Conservation (phyloP, 2,797 vertebrate genomes). For the Falco peregrinus region DNA sequence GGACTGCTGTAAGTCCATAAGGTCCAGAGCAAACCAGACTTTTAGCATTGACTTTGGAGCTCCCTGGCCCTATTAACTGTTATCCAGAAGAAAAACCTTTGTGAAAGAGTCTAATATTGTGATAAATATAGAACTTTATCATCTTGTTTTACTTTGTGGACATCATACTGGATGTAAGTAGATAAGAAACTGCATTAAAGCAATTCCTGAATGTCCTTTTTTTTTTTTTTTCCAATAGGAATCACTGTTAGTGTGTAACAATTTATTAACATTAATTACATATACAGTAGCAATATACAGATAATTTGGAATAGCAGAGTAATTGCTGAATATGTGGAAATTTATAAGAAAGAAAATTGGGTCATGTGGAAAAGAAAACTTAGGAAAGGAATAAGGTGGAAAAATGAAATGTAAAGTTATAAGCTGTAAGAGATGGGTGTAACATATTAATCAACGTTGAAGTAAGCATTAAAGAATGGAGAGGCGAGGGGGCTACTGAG, state of each 20-base stretch:
- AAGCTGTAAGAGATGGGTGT: background rate
- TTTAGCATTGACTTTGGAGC: background rate
- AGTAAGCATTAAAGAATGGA: background rate
- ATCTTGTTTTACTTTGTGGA: background rate
- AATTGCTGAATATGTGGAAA: background rate
- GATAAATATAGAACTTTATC: background rate
- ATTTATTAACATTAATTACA: background rate
- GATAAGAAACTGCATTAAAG: background rate
- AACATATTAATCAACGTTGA: background rate
- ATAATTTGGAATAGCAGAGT: background rate
- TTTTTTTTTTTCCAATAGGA: background rate
- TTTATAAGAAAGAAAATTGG: conserved; percentile 1
- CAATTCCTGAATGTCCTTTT: background rate
- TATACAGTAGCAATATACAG: background rate
- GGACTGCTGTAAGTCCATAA: background rate
- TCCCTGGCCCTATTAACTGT: background rate
- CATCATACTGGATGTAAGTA: background rate
- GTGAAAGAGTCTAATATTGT: background rate
- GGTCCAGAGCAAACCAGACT: background rate
- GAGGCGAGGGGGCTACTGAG: background rate
- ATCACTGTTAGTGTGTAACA: background rate
- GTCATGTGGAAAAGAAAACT: background rate
- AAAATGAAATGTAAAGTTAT: background rate
- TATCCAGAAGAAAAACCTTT: background rate
- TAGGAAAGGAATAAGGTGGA: background rate